These are phyloP conservation scores for Patiria pectinifera DNA, from an alignment of 53 echinoderm and acorn worm genomes.

Conservation along the genomic window DNA sequence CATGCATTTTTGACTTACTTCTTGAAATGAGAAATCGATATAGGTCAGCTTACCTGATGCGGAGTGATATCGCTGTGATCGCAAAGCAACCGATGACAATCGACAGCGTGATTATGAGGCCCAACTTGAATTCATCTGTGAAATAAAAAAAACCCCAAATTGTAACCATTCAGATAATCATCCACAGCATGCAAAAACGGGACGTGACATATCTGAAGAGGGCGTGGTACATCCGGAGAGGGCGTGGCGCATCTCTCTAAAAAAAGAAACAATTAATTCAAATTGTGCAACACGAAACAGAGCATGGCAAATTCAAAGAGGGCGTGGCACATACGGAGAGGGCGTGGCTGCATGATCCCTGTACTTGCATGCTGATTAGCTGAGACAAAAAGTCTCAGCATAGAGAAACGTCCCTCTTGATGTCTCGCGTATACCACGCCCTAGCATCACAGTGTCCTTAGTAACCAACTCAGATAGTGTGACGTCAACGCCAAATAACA, in stretches of 20 bases:
- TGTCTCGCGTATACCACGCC: neutral
- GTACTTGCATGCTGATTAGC: neutral
- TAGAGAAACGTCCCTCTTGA: neutral
- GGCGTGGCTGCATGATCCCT: neutral
- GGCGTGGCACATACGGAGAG: too few species aligned
- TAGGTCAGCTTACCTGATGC: conserved; percentile 55
- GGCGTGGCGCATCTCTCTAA: too few species aligned
- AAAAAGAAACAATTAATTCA: too few species aligned
- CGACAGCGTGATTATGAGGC: conserved; percentile 47
- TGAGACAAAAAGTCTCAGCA: neutral
- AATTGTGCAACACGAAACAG: too few species aligned
- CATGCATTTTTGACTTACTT: too few species aligned
- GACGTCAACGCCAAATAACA: neutral
- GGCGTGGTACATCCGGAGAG: too few species aligned
- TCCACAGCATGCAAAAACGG: too few species aligned
- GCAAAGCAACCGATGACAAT: conserved; percentile 66
- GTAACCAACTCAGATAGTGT: neutral
- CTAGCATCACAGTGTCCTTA: neutral
- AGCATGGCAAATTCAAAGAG: too few species aligned
- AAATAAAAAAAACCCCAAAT: neutral
- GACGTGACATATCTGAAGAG: too few species aligned
- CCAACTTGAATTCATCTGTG: conserved; percentile 53
- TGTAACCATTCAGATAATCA: too few species aligned
- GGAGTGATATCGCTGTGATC: conserved; percentile 63
- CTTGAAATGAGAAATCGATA: neutral